These are phyloP conservation scores for Cinclus cinclus DNA, from an alignment of 2,113 vertebrate genomes.

Conservation along the genomic window DNA sequence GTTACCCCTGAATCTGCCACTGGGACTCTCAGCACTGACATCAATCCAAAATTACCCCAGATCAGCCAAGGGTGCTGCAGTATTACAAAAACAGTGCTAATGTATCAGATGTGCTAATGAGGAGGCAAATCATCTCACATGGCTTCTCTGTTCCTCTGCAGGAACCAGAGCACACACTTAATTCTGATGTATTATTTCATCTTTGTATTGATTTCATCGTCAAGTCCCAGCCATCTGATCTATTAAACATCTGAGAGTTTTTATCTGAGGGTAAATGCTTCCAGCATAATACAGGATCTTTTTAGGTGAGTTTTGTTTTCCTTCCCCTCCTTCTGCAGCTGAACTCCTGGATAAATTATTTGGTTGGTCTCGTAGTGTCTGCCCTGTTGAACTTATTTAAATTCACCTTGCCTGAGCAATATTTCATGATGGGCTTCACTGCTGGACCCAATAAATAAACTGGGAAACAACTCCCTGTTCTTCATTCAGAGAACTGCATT, in stretches of 20 bases:
- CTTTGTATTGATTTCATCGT: conserved; percentile 14
- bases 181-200: conserved; percentile 31
- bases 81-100: neutral
- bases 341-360: neutral
- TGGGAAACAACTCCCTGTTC: neutral
- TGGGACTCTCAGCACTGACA: neutral
- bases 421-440: neutral
- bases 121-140: neutral
- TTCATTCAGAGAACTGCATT: neutral
- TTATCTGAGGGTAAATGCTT: neutral
- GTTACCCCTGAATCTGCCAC: neutral
- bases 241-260: conserved; percentile 30
- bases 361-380: neutral
- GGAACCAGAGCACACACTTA: neutral
- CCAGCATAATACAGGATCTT: neutral
- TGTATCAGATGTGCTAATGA: neutral
- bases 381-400: neutral
- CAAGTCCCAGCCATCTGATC: conserved; percentile 1
- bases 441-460: neutral
- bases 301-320: neutral
- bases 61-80: neutral
- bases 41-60: neutral
- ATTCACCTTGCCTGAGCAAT: neutral
- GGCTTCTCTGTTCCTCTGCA: neutral
- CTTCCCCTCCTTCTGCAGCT: neutral